A percentile compares a stretch with the other conserved stretches of the same genome.
Conservation (phyloP, 2,888 invertebrate species). For the Geotrupes spiniger region DNA sequence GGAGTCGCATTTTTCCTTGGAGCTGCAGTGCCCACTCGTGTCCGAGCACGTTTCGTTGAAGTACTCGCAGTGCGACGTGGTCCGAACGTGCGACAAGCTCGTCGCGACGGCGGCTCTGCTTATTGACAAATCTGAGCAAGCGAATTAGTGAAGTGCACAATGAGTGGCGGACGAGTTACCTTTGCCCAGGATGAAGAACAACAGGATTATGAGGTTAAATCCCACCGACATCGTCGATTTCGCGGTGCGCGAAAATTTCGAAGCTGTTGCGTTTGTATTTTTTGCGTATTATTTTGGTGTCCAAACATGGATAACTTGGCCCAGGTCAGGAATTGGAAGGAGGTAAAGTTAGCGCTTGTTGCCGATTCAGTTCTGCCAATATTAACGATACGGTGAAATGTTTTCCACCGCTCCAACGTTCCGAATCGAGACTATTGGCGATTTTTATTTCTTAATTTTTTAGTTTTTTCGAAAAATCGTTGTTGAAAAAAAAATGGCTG, state of each 20-base stretch:
- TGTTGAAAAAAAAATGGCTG: no score
- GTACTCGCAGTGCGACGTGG: conserved; percentile 65
- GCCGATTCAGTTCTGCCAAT: no score
- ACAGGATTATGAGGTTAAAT: conserved; percentile 13
- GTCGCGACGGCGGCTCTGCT: conserved; percentile 28
- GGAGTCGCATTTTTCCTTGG: conserved; percentile 62
- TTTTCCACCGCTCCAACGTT: no score
- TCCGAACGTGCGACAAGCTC: conserved; percentile 51
- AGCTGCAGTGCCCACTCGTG: conserved; percentile 45
- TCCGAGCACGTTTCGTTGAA: conserved; percentile 61
- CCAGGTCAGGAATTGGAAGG: conserved; percentile 37
- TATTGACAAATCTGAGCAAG: neutral
- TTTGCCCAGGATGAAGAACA: conserved; percentile 23
- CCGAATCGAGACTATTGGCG: no score
- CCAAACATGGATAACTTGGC: conserved; percentile 39
- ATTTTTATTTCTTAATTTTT: no score
- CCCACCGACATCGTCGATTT: conserved; percentile 8
- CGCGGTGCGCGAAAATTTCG: neutral
- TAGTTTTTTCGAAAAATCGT: no score
- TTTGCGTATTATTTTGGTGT: conserved; percentile 33
- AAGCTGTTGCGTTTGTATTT: conserved; percentile 12
- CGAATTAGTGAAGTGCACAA: conserved; percentile 5
- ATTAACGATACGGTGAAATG: no score
- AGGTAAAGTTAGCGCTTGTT: conserved; percentile 12
- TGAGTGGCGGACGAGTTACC: conserved; percentile 15